phyloP scores from a whole-genome alignment of 2,888 invertebrate genomes.

The Automeris io region DNA sequence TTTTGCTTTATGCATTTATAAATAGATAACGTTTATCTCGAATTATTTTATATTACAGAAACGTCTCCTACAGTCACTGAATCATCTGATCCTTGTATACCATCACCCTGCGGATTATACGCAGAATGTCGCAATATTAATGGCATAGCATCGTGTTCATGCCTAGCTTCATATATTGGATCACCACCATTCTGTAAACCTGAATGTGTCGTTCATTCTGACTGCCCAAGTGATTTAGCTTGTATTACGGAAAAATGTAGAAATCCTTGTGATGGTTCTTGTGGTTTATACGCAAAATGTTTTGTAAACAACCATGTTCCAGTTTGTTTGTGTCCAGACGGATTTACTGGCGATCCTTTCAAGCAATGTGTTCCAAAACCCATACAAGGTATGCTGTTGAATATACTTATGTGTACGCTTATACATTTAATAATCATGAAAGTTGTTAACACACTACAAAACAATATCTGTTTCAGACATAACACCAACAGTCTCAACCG shows the following conservation, averaged over 20 bases:
- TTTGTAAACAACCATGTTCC: conserved; percentile 83
- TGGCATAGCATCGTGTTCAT: conserved; percentile 83
- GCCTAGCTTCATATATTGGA: conserved; percentile 80
- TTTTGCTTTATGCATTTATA: conserved; percentile 1
- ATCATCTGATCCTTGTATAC: conserved; percentile 80
- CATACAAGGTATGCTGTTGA: conserved; percentile 50
- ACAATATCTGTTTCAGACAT: conserved; percentile 31
- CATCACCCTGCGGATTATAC: conserved; percentile 84
- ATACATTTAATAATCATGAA: not conserved
- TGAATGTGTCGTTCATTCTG: conserved; percentile 80
- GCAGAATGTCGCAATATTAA: conserved; percentile 85
- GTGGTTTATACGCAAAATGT: conserved; percentile 81
- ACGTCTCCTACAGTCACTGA: conserved; percentile 42
- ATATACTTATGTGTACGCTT: not conserved
- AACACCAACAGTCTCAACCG: conserved; percentile 26
- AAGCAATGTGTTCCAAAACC: conserved; percentile 77
- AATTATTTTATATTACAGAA: conserved; percentile 32
- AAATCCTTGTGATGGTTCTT: conserved; percentile 83
- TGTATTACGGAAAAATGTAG: conserved; percentile 82
- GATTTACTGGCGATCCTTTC: conserved; percentile 84
- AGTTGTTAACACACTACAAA: no score
- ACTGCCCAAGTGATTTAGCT: conserved; percentile 80
- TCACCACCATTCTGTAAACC: conserved; percentile 80
- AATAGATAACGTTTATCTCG: conserved; percentile 14
- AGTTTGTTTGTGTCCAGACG: conserved; percentile 82